Evolutionary conservation across 2,113 vertebrate genomes (phyloP).

Genomic region (Paedocypris sp.): DNA sequence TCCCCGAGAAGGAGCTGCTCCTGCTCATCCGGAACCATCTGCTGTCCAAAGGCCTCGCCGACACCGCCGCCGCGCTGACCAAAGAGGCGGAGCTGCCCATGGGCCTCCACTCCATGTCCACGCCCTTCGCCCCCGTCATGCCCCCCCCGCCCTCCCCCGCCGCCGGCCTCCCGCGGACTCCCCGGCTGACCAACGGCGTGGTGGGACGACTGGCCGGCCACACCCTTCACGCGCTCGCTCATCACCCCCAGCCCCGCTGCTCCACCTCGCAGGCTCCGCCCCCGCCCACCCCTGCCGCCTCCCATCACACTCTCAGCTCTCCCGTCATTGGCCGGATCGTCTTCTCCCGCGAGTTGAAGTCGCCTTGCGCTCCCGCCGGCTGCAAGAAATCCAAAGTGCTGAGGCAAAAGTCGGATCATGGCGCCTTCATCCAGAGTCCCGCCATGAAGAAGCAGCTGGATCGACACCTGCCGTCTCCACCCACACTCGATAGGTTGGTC

Average conservation of each 20-base stretch:
- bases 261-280: slow-evolving; percentile 62
- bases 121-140: slow-evolving; percentile 64
- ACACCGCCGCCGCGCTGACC: slow-evolving; percentile 77
- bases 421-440: slow-evolving; percentile 94
- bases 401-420: slow-evolving; percentile 94
- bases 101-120: slow-evolving; percentile 73
- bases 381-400: slow-evolving; percentile 82
- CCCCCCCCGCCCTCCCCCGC: slow-evolving; percentile 65
- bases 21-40: slow-evolving; percentile 93
- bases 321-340: slow-evolving; percentile 87
- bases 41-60: slow-evolving; percentile 85
- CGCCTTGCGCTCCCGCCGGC: slow-evolving; percentile 67
- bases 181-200: slow-evolving; percentile 84
- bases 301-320: slow-evolving; percentile 68
- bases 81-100: slow-evolving; percentile 93
- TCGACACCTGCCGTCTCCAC: slow-evolving; percentile 89
- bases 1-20: slow-evolving; percentile 92
- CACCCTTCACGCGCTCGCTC: slow-evolving; percentile 55
- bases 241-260: slow-evolving; percentile 67
- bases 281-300: slow-evolving; percentile 48
- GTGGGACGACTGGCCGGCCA: slow-evolving; percentile 67
- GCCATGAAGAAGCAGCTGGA: slow-evolving; percentile 98
- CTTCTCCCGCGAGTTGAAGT: slow-evolving; percentile 84
- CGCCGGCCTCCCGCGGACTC: slow-evolving; percentile 77
- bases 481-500: slow-evolving; percentile 78